phyloP scores from a whole-genome alignment of 2,113 vertebrate genomes.

The Leucopternis melanops region DNA sequence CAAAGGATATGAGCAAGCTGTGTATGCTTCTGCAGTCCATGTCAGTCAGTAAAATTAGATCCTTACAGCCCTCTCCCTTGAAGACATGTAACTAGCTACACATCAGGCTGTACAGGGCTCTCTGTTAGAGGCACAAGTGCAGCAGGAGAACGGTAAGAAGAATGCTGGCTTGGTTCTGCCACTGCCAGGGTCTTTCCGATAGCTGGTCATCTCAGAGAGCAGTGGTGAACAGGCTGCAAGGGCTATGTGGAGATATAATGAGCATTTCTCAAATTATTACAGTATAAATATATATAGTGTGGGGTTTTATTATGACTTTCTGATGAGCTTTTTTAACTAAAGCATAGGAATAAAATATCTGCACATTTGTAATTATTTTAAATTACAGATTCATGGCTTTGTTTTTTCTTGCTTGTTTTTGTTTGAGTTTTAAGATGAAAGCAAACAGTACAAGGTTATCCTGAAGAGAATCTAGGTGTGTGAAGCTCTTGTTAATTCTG shows the following conservation, averaged over 20 bases:
- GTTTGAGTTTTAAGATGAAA: slow-evolving; percentile 49
- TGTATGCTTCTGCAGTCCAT: slow-evolving; percentile 30
- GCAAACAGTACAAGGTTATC: slow-evolving; percentile 16
- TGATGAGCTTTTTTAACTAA: background rate
- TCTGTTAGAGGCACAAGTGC: background rate
- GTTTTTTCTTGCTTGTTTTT: background rate
- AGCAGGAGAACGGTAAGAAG: background rate
- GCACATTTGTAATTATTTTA: background rate
- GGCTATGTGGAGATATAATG: background rate
- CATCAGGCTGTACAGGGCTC: background rate
- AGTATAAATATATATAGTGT: background rate
- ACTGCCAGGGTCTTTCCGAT: background rate
- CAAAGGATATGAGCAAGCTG: slow-evolving; percentile 62
- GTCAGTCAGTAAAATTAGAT: slow-evolving; percentile 68
- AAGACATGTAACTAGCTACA: slow-evolving; percentile 36
- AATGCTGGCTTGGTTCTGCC: background rate
- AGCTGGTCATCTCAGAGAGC: background rate
- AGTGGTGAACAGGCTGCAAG: background rate
- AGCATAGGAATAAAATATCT: background rate
- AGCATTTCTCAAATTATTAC: background rate
- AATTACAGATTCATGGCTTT: background rate
- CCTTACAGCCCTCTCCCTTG: slow-evolving; percentile 45
- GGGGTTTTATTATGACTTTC: background rate
- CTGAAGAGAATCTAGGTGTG: slow-evolving; percentile 14
- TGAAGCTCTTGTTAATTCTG: slow-evolving; percentile 8